A percentile compares a stretch with the other conserved stretches of the same genome.
phyloP scores from a whole-genome alignment of 2,797 vertebrate species.

The Syndactyla subalaris region DNA sequence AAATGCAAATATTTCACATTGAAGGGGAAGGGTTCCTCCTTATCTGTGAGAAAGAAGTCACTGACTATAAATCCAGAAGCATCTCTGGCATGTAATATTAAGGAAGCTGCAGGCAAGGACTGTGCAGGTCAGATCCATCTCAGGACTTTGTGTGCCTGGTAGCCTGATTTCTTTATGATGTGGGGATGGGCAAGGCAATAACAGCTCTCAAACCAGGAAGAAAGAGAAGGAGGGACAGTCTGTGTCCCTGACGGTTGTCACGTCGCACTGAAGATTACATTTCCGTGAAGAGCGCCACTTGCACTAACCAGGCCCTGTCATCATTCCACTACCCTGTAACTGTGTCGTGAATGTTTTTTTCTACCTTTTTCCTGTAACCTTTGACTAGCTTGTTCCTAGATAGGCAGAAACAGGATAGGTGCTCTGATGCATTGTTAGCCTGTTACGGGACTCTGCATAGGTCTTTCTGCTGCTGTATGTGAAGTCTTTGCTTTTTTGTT shows the following conservation, averaged over 20 bases:
- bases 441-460: fast-evolving
- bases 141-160: neutral
- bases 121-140: neutral
- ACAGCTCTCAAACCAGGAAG: neutral
- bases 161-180: neutral
- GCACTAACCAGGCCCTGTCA: neutral
- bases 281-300: fast-evolving
- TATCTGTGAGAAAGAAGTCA: neutral
- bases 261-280: neutral
- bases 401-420: neutral
- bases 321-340: fast-evolving
- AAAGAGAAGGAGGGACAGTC: neutral
- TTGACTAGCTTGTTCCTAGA: neutral
- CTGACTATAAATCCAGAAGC: neutral
- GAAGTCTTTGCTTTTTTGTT: neutral
- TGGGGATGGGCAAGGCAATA: neutral
- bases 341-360: neutral
- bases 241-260: neutral
- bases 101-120: neutral
- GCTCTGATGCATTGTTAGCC: neutral
- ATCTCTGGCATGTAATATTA: neutral
- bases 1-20: neutral
- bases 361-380: neutral
- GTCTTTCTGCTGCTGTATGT: neutral
- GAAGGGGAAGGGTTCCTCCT: neutral